These are phyloP conservation scores for Babylonia areolata DNA, from an alignment of 1,140 invertebrate genomes.

Conservation along the genomic window DNA sequence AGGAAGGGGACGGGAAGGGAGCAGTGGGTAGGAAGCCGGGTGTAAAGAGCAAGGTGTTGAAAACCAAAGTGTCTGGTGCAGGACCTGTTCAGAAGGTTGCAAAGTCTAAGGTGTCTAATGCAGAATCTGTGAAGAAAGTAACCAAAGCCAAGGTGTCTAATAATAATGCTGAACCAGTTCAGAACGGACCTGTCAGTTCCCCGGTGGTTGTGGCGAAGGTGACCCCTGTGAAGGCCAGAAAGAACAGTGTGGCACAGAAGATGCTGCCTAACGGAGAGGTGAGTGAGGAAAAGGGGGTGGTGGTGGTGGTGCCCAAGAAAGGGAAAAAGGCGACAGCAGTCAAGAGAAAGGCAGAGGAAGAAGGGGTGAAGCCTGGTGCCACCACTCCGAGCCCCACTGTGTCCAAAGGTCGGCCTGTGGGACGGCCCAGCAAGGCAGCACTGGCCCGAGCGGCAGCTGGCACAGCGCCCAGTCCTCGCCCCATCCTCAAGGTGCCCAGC, in stretches of 20 bases:
- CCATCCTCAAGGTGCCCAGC: slow-evolving; percentile 36
- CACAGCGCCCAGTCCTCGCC: not conserved
- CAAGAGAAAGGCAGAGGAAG: not conserved
- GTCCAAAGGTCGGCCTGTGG: not conserved
- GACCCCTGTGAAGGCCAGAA: not conserved
- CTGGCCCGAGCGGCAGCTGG: not conserved
- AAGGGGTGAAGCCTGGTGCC: not conserved
- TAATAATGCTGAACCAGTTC: not conserved
- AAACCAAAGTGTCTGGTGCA: not conserved
- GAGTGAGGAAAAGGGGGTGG: slow-evolving; percentile 17
- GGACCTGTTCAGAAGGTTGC: not conserved
- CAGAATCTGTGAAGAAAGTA: not conserved
- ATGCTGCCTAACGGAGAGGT: slow-evolving; percentile 19
- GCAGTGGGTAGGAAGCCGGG: not conserved
- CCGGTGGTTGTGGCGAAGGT: not conserved
- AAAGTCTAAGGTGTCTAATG: not conserved
- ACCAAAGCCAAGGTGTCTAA: too few relatives aligned
- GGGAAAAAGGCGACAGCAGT: not conserved
- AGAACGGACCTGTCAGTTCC: not conserved
- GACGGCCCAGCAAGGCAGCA: slow-evolving; percentile 4
- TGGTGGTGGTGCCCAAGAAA: not conserved
- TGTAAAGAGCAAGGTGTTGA: not conserved
- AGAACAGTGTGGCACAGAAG: slow-evolving; percentile 8
- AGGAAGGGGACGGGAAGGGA: not conserved
- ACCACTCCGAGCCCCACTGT: not conserved